Base-by-base conservation (phyloP, 2,113 vertebrate species). In the Glaucomys volans region DNA sequence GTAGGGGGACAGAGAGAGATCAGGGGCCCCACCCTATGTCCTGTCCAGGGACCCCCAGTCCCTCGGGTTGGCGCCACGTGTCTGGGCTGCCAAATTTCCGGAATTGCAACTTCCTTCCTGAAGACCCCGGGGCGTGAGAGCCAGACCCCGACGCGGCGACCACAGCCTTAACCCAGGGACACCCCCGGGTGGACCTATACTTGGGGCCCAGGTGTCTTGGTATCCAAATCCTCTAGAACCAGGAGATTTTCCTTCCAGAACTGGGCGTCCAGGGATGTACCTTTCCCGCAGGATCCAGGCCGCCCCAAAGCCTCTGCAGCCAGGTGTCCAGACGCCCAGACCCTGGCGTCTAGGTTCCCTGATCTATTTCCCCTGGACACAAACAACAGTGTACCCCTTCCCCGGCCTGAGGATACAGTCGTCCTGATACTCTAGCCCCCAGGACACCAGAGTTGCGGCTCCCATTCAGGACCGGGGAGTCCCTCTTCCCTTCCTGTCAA, bases 101-200 rank as follows among this genome's bases (percentile, higher is more conserved):
- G 69, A 32, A 50, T 26, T 77, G 22, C 79, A 95, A 96, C 91
- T 95, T 96, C 93, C 71, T 80, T 66, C 92, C 47, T 22, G 86
- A 79, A 85, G 89, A 57, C 76, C 75, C 22, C 7, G n/a, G 62
- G 28, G 11, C 14, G 62, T 7, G 35, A 72, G 67, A 66, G 86
- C 44, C 47, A 59, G 59, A 26, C 67, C 85, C 52, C 6, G 54
- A 87, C 40, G 20, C 82, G 37, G 87, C 35, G 24, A 40, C 88
- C 84, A 4, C 42, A 47, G 52, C 93, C 59, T 52, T 84, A 8
- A 69, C n/a, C 71, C 64, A 8, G 35, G 64, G 91, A 42, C 64
- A 47, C 79, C 81, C 37, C 77, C 32, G 88, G 16, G 22, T 69
- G 62, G 62, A 72, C 47, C 74, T 42, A 32, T 59, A 59, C 37